These are phyloP conservation scores for Triplophysa siluroides DNA, from an alignment of 2,113 vertebrate species.

Conservation along the genomic window DNA sequence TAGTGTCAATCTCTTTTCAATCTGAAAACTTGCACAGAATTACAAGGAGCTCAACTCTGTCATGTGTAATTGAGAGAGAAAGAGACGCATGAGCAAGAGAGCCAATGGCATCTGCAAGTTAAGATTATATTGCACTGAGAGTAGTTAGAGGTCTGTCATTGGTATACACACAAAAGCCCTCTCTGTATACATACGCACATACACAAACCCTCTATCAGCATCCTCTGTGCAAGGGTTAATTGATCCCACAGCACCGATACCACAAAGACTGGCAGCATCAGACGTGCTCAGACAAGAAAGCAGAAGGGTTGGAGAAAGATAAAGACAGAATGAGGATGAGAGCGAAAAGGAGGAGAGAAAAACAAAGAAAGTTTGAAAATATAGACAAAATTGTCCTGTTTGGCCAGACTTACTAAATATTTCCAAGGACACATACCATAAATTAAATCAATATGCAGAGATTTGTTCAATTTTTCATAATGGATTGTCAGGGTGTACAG, in stretches of 20 bases:
- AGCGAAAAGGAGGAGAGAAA: constrained; percentile 4
- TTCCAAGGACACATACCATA: not conserved
- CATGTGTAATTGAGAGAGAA: constrained; percentile 27
- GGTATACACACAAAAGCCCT: not conserved
- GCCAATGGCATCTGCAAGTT: not conserved
- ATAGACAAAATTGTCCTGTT: not conserved
- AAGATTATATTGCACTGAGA: constrained; percentile 30
- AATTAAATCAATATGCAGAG: not conserved
- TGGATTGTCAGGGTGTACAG: too few relatives aligned
- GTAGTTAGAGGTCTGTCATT: constrained; percentile 28
- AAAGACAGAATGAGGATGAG: constrained; percentile 20
- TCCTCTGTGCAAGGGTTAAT: constrained; percentile 54
- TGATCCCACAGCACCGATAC: constrained; percentile 55
- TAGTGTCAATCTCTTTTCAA: constrained; percentile 29
- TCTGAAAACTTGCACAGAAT: constrained; percentile 20
- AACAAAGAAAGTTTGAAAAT: not conserved
- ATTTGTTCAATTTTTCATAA: too few relatives aligned
- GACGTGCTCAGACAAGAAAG: constrained; percentile 36
- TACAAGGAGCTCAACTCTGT: constrained; percentile 22
- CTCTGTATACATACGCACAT: not conserved
- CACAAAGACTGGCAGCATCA: constrained; percentile 42
- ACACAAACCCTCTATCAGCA: constrained; percentile 34
- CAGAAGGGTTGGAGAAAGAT: not conserved
- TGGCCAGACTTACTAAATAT: not conserved
- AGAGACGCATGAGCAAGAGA: constrained; percentile 17